Percentiles rank a stretch among this genome's conserved stretches.
Evolutionary conservation across 2,888 invertebrate species (phyloP).

Genomic region (Phrixothrix hirtus): DNA sequence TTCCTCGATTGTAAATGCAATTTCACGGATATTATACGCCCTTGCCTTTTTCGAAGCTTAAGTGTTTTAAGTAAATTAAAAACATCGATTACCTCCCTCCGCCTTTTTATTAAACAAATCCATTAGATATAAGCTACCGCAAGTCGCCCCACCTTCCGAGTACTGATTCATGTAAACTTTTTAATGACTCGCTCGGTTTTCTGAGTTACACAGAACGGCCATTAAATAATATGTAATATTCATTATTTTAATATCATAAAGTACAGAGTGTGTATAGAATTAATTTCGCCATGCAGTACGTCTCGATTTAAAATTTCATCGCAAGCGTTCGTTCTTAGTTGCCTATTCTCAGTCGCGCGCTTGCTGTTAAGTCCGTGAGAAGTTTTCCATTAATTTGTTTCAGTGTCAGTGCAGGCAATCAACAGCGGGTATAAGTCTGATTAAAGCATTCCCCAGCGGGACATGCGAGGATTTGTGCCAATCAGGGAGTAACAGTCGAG

Average conservation of each 20-base stretch:
- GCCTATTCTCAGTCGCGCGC: slow-evolving; percentile 15
- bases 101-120: slow-evolving; percentile 12
- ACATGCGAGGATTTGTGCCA: slow-evolving; percentile 46
- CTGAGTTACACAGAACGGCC: too few species aligned
- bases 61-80: slow-evolving; percentile 50
- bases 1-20: slow-evolving; percentile 48
- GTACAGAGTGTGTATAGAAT: too few species aligned
- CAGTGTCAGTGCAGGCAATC: slow-evolving; percentile 37
- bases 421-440: slow-evolving; percentile 43
- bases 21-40: slow-evolving; percentile 51
- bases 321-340: slow-evolving; percentile 5
- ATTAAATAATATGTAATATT: too few species aligned
- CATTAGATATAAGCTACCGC: slow-evolving; percentile 6
- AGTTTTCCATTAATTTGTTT: slow-evolving; percentile 35
- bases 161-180: neutral
- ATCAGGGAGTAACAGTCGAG: slow-evolving; percentile 42
- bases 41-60: slow-evolving; percentile 43
- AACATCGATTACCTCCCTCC: slow-evolving; percentile 41
- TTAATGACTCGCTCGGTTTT: too few species aligned
- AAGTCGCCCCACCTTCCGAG: neutral
- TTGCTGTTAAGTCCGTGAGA: slow-evolving; percentile 36
- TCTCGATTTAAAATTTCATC: too few species aligned
- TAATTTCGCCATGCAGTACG: too few species aligned
- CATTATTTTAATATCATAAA: too few species aligned
- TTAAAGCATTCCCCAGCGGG: slow-evolving; percentile 48